Evolutionary conservation across 37 sponge, comb jelly and placozoan genomes (phyloP).

Genomic region (Bolinopsis microptera): DNA sequence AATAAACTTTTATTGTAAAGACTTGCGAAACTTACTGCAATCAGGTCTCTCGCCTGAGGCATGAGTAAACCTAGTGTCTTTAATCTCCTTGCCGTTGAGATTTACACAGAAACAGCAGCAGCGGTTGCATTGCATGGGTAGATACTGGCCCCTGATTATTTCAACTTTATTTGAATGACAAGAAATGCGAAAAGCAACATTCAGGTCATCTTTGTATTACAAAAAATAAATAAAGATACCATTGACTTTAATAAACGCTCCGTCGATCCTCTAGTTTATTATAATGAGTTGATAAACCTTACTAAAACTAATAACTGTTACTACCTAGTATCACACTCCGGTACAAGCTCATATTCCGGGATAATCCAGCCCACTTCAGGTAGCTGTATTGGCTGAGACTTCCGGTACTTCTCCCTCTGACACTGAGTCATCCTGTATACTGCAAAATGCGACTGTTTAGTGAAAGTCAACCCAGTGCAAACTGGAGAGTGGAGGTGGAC

Average conservation of each 20-base stretch:
- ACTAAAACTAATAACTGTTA: too few species aligned
- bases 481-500: too few species aligned
- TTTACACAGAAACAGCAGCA: slow-evolving; percentile 27
- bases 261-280: too few species aligned
- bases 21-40: background rate
- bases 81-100: slow-evolving; percentile 9
- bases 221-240: too few species aligned
- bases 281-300: too few species aligned
- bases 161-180: too few species aligned
- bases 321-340: slow-evolving; percentile 47
- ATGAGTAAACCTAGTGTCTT: background rate
- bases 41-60: slow-evolving; percentile 34
- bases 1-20: background rate
- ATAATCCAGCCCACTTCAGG: slow-evolving; percentile 26
- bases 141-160: background rate
- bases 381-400: slow-evolving; percentile 24
- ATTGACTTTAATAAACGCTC: too few species aligned
- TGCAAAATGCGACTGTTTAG: background rate
- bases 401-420: slow-evolving; percentile 16
- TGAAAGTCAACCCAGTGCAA: background rate
- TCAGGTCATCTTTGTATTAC: too few species aligned
- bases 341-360: slow-evolving; percentile 32
- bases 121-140: slow-evolving; percentile 17
- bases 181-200: too few species aligned
- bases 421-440: background rate